Evolutionary conservation across 2,797 vertebrate species (phyloP).

Genomic region (Mus spretus): DNA sequence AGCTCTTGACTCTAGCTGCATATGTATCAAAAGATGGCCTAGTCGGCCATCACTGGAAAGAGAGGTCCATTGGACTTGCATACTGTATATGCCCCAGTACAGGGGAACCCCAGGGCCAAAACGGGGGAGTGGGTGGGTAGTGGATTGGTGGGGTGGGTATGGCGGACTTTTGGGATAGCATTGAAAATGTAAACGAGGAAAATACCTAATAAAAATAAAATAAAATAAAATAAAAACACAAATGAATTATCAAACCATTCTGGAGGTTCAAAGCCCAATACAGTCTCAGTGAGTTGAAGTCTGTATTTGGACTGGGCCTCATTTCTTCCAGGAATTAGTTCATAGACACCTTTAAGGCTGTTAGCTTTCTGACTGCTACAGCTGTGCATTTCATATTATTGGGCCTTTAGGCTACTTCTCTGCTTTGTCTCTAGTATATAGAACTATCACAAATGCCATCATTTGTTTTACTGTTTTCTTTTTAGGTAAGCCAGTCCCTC

Average conservation of each 20-base stretch:
- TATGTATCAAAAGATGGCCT: too few species aligned
- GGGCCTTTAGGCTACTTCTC: neutral
- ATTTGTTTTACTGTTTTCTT: conserved; percentile 35
- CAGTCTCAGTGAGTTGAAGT: neutral
- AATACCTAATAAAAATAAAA: too few species aligned
- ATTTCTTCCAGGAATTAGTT: neutral
- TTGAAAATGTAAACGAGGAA: too few species aligned
- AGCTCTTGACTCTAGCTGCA: too few species aligned
- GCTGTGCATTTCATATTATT: conserved; percentile 5
- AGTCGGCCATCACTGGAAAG: too few species aligned
- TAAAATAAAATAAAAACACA: neutral
- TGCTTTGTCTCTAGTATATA: conserved; percentile 18
- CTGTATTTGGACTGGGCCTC: neutral
- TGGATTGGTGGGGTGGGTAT: too few species aligned
- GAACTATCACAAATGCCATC: neutral
- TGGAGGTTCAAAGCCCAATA: neutral
- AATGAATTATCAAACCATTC: neutral
- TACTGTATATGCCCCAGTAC: too few species aligned
- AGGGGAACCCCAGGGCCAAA: too few species aligned
- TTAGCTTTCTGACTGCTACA: neutral
- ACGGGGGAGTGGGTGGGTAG: too few species aligned
- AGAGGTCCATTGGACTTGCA: too few species aligned
- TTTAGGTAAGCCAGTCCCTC: neutral
- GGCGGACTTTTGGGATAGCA: too few species aligned
- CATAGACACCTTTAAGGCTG: neutral